Evolutionary conservation across 2,113 vertebrate genomes (phyloP), one percentile per base, ranked within the genome.

Genomic region (Odocoileus virginianus): DNA sequence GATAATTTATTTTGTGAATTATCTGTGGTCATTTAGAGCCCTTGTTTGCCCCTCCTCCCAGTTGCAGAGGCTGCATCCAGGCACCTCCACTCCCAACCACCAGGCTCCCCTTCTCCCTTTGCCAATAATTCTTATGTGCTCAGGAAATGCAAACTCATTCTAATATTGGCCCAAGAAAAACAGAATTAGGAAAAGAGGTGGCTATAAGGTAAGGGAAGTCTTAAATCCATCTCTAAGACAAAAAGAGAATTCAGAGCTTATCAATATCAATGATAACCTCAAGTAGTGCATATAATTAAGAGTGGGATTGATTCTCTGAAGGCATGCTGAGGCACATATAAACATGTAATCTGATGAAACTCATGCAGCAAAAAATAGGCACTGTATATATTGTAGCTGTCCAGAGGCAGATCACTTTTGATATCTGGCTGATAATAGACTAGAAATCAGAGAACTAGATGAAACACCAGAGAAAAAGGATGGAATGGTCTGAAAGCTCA

Each of bases 141-240:
- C 58, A 95, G 61, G 89, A 97, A 98, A 95, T 97, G 95, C 90
- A 97, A 96, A 95, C 64, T 97, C 94, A 97, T 97, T 87, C 95
- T 96, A 98, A 92, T 92, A 87, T 61, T 43, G 40, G 76, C 45
- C 64, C 64, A 96, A 92, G 83, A 83, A 94, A 97, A 97, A 89
- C 64, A 96, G 74, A 97, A 97, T 96, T 90, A 97, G 74, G 64
- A 87, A 55, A 36, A 96, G 74, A 97, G 6, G 58, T 91, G n/a
- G 33, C 67, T 87, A 54, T 76, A 92, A 97, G 91, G 60, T 76
- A 92, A 97, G 91, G 60, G 87, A 95, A 92, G 81, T 91, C 86
- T 90, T 83, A 96, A 96, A 95, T 92, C 88, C 43, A 81, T 83
- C 30, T 97, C 76, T 82, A 87, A 95, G 28, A 21, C 57, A 89